Base-by-base conservation (phyloP, 2,888 invertebrate species). In the Melieria omissa region DNA sequence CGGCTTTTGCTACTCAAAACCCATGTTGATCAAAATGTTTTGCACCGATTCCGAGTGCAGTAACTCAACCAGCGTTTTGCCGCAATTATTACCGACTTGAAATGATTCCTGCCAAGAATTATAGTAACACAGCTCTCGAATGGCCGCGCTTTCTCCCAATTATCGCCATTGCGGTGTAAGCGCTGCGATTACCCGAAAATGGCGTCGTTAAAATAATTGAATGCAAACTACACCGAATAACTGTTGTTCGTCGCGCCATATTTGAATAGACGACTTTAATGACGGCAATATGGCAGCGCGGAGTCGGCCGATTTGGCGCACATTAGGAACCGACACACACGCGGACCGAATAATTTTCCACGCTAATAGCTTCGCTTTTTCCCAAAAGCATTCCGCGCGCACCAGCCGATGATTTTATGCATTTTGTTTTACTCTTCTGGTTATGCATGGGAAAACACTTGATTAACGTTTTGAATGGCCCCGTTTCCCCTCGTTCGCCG, bases 361-460 rank as follows among this genome's bases (percentile, higher is more conserved):
- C 29, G 29, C 29, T 29, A 29, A 29, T 29, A 29, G 29, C 29
- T 29, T 29, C 29, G 29, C 29, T 29, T 29, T 29, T 29, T 29
- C 29, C 29, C 29, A 29, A 29, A 49, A 57, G 57, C 58, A 67
- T 49, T 67, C 60, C 49, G 49, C 41, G 44, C 16, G n/a, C 58
- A 49, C n/a, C 16, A 49, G 12, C 16, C 9, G 47, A 47, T 42
- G 58, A 58, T 68, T 63, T 41, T 52, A 55, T 7, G 9, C 29
- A 55, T 55, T 29, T 29, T n/a, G n/a, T 16, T 29, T 46, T 45
- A 52, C 9, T 58, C 42, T 29, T 41, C 52, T 57, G 64, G 76
- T 79, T 77, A 79, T 76, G 78, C 79, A 72, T 82, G 80, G 80
- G 77, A 81, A 80, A 78, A 73, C 71, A 76, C 74, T 76, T 75